Percentiles rank a stretch among this genome's conserved stretches.
Conservation (phyloP, 2,888 invertebrate species). For the Nysson spinosus region DNA sequence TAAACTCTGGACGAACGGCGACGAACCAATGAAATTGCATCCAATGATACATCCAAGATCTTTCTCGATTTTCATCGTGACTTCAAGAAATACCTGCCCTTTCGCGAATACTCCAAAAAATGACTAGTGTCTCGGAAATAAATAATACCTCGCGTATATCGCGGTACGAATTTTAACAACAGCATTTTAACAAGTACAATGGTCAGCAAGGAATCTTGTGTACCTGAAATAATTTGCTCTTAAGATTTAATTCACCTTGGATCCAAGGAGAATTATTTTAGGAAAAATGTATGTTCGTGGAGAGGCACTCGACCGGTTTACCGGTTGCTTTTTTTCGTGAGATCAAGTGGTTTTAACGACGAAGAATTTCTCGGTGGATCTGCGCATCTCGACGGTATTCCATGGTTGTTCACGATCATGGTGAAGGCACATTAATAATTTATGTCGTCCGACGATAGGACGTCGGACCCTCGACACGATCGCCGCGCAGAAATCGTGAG, state of each 20-base stretch:
- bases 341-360: constrained; percentile 35
- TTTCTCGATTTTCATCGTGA: too few species aligned
- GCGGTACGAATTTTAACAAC: too few species aligned
- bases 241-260: too few species aligned
- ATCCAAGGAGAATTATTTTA: not conserved
- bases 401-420: constrained; percentile 57
- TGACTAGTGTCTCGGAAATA: too few species aligned
- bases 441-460: constrained; percentile 64
- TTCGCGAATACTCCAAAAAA: too few species aligned
- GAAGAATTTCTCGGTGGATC: constrained; percentile 44
- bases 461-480: constrained; percentile 65
- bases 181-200: too few species aligned
- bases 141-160: too few species aligned
- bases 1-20: constrained; percentile 20
- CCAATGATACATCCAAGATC: constrained; percentile 42
- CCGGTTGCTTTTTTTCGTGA: not conserved
- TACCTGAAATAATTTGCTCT: too few species aligned
- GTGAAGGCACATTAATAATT: constrained; percentile 67
- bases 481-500: constrained; percentile 64
- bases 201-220: too few species aligned
- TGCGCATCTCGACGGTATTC: constrained; percentile 38
- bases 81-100: too few species aligned
- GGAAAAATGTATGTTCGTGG: not conserved
- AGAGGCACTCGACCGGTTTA: constrained; percentile 14
- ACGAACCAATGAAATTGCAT: constrained; percentile 41